phyloP scores from a whole-genome alignment of 2,113 vertebrate species.

The Notarius quadriscutis region DNA sequence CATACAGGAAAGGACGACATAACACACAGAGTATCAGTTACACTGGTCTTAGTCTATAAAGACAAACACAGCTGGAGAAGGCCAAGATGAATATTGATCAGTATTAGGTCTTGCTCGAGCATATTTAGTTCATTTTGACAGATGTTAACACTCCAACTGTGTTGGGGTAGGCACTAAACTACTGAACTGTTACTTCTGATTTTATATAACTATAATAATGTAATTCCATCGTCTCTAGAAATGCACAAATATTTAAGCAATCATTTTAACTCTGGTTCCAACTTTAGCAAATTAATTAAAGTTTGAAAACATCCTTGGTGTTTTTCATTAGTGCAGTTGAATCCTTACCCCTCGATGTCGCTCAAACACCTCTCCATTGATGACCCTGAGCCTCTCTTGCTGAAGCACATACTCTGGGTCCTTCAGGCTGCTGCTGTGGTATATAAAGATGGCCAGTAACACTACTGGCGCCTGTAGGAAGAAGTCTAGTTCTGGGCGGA shows the following conservation, averaged over 20 bases:
- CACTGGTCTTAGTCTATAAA: too few species aligned
- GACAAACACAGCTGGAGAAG: too few species aligned
- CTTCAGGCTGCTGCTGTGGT: conserved; percentile 80
- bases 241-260: too few species aligned
- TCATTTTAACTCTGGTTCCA: not conserved
- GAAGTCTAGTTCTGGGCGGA: conserved; percentile 89
- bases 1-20: not conserved
- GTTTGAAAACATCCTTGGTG: not conserved
- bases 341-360: conserved; percentile 89
- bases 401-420: conserved; percentile 73
- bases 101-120: not conserved
- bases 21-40: not conserved
- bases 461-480: conserved; percentile 92
- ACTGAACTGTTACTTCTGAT: not conserved
- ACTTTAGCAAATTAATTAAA: not conserved
- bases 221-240: not conserved
- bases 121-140: not conserved
- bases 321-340: not conserved
- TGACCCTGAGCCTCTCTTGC: conserved; percentile 80
- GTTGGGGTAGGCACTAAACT: not conserved
- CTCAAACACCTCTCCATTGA: conserved; percentile 83
- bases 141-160: not conserved
- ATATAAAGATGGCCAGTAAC: conserved; percentile 94
- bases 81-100: too few species aligned
- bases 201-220: not conserved